Percentiles rank a stretch among this genome's conserved stretches.
These are phyloP conservation scores for Palythoa caribaeorum DNA, from an alignment of 92 coral and sea anemone genomes.

Conservation along the genomic window DNA sequence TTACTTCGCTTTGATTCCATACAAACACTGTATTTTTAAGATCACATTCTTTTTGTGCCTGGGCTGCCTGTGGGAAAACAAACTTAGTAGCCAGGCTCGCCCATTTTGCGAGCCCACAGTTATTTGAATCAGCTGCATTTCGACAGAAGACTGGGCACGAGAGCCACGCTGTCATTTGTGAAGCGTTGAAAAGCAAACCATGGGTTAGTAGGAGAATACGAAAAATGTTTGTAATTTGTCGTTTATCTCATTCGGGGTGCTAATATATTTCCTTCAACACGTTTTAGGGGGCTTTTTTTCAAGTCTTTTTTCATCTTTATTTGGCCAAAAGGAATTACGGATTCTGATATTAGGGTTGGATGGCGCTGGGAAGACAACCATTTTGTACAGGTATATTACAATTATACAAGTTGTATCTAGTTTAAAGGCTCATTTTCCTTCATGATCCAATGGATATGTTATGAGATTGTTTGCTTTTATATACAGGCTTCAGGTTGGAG, in stretches of 20 bases:
- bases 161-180: conserved; percentile 38
- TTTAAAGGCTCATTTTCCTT: background rate
- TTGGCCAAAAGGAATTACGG: conserved; percentile 96
- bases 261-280: background rate
- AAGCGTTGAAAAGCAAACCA: background rate
- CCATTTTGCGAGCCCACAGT: background rate
- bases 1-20: background rate
- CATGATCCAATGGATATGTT: background rate
- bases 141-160: background rate
- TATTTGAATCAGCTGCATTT: background rate
- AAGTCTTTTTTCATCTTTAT: conserved; percentile 90
- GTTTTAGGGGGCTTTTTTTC: conserved; percentile 91
- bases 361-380: conserved; percentile 98
- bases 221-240: background rate
- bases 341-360: conserved; percentile 94
- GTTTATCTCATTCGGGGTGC: background rate
- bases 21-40: background rate
- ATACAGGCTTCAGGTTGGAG: conserved; percentile 97
- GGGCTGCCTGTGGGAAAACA: too few species aligned
- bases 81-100: too few species aligned
- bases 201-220: background rate
- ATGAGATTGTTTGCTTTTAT: background rate
- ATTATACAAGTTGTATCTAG: background rate
- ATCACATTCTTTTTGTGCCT: too few species aligned
- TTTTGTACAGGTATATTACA: conserved; percentile 79